Conservation (phyloP, 2,113 vertebrate genomes). For the Gracilinanus agilis region DNA sequence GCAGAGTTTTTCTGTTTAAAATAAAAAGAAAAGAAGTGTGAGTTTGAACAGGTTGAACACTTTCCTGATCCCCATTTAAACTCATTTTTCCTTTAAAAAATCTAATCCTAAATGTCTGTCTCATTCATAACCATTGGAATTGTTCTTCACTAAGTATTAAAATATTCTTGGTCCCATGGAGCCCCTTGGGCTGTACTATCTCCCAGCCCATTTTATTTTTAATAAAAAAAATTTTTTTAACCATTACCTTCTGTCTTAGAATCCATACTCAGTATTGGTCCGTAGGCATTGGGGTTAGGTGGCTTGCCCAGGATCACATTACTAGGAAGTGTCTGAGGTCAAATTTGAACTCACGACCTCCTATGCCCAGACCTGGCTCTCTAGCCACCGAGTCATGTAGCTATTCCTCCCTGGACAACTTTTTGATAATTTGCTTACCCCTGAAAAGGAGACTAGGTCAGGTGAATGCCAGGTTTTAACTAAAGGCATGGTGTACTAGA, state of each 20-base stretch:
- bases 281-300: too few relatives aligned
- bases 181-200: background rate
- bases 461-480: background rate
- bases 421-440: background rate
- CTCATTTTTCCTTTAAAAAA: background rate
- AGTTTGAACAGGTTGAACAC: background rate
- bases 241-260: too few relatives aligned
- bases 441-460: background rate
- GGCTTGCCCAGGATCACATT: too few relatives aligned
- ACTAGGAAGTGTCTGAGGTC: too few relatives aligned
- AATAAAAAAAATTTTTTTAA: too few relatives aligned
- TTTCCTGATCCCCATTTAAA: background rate
- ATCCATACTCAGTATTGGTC: too few relatives aligned
- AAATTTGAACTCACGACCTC: too few relatives aligned
- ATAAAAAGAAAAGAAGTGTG: background rate
- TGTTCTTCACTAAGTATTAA: background rate
- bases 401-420: too few relatives aligned
- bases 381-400: too few relatives aligned
- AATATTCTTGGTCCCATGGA: background rate
- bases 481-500: background rate
- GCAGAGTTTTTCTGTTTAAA: background rate
- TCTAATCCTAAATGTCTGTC: background rate
- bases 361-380: too few relatives aligned
- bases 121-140: background rate
- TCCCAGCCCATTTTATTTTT: background rate